phyloP scores from a whole-genome alignment of 2,113 vertebrate species.

The Microcebus lehilahytsara region DNA sequence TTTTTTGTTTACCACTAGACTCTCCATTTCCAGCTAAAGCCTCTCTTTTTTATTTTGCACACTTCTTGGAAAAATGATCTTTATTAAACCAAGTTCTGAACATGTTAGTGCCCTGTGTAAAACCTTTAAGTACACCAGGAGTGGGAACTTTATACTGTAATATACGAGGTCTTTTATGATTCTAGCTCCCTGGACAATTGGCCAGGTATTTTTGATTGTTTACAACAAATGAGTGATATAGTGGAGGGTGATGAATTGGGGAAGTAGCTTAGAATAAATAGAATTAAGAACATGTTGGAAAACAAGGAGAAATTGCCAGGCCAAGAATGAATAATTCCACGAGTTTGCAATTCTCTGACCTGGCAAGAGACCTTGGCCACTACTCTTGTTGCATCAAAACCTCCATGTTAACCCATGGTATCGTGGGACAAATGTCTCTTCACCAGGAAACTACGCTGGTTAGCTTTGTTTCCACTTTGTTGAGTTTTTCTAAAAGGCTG shows the following conservation, averaged over 20 bases:
- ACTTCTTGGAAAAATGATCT: background rate
- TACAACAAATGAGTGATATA: background rate
- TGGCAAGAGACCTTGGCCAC: background rate
- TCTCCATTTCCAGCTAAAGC: background rate
- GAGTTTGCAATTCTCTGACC: background rate
- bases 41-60: background rate
- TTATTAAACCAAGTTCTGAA: background rate
- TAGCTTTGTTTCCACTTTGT: background rate
- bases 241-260: rapidly evolving
- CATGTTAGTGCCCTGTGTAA: background rate
- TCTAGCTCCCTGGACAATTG: background rate
- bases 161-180: background rate
- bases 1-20: background rate
- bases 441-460: background rate
- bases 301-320: background rate
- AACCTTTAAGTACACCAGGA: background rate
- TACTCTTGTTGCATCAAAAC: background rate
- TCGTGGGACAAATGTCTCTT: background rate
- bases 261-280: background rate
- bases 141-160: background rate
- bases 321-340: background rate
- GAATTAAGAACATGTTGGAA: background rate
- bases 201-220: background rate
- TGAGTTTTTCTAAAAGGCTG: background rate
- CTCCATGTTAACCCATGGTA: too few relatives aligned